These are phyloP conservation scores for Karalla daura DNA, from an alignment of 2,797 vertebrate species.

Conservation along the genomic window DNA sequence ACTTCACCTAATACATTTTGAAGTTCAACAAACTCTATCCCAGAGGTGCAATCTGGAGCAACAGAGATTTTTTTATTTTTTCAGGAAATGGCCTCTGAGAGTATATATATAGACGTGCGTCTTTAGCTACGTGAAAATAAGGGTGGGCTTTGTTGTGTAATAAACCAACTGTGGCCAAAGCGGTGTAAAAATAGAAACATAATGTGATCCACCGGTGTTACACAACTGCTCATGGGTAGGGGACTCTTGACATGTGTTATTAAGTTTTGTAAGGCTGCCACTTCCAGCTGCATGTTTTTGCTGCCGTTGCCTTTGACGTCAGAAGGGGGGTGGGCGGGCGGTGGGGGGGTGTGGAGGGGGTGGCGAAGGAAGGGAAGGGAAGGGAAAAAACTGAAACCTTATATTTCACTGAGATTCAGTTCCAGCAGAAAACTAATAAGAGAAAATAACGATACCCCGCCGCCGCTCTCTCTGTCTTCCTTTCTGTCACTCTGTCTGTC, in stretches of 20 bases:
- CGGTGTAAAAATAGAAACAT: conserved; percentile 68
- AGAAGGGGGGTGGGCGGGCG: conserved; percentile 32
- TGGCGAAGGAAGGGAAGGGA: neutral
- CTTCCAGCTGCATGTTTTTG: conserved; percentile 49
- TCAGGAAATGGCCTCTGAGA: conserved; percentile 6
- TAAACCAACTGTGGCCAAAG: conserved; percentile 42
- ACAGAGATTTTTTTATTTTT: neutral
- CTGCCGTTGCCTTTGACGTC: conserved; percentile 68
- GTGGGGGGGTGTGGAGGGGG: neutral
- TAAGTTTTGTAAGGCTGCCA: conserved; percentile 62
- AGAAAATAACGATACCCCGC: conserved; percentile 36
- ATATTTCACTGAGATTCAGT: conserved; percentile 32
- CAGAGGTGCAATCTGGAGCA: neutral
- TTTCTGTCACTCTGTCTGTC: conserved; percentile 12
- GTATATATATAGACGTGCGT: conserved; percentile 21
- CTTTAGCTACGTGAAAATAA: conserved; percentile 44
- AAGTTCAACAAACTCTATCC: neutral
- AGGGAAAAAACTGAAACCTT: conserved; percentile 8
- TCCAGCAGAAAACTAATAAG: conserved; percentile 35
- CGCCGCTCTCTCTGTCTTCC: neutral
- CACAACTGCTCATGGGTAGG: conserved; percentile 68
- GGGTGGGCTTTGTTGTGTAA: conserved; percentile 66
- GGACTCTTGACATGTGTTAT: conserved; percentile 70
- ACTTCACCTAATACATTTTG: neutral
- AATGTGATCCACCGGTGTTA: conserved; percentile 69